phyloP scores from a whole-genome alignment of 2,888 invertebrate genomes.

The Tinea pellionella region DNA sequence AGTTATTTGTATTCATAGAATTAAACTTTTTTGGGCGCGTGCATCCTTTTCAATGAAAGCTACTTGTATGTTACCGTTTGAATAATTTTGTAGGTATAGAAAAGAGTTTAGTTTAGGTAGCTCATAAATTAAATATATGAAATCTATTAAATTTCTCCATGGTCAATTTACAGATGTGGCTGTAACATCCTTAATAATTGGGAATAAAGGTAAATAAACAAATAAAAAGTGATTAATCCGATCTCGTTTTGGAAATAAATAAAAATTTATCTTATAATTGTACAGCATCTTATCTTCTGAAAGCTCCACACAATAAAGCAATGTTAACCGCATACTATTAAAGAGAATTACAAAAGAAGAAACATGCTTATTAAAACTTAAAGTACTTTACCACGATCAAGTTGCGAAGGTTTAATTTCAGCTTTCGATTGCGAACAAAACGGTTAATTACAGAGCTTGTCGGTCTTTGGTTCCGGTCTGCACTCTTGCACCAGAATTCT shows the following conservation, averaged over 20 bases:
- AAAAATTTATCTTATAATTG: background rate
- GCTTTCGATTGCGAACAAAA: slow-evolving; percentile 44
- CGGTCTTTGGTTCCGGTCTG: slow-evolving; percentile 5
- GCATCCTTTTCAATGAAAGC: slow-evolving; percentile 13
- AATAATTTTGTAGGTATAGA: background rate
- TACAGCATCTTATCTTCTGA: background rate
- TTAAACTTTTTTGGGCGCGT: slow-evolving; percentile 15
- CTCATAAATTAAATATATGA: too few species aligned
- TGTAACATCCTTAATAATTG: too few species aligned
- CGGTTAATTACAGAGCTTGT: slow-evolving; percentile 50
- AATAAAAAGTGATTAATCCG: background rate
- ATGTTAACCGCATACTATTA: slow-evolving; percentile 2
- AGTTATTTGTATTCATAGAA: slow-evolving; percentile 31
- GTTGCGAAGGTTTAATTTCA: slow-evolving; percentile 11
- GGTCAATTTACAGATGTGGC: too few species aligned
- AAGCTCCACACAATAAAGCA: slow-evolving; percentile 6
- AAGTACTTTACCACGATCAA: slow-evolving; percentile 10
- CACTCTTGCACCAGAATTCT: slow-evolving; percentile 4
- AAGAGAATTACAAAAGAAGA: background rate
- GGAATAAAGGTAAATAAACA: too few species aligned
- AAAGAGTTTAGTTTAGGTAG: too few species aligned
- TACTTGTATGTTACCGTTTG: slow-evolving; percentile 8
- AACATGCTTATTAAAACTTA: slow-evolving; percentile 9
- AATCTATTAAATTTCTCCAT: too few species aligned
- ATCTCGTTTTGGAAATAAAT: background rate